Conservation (phyloP, 1,140 invertebrate genomes). For the Lepidurus arcticus region DNA sequence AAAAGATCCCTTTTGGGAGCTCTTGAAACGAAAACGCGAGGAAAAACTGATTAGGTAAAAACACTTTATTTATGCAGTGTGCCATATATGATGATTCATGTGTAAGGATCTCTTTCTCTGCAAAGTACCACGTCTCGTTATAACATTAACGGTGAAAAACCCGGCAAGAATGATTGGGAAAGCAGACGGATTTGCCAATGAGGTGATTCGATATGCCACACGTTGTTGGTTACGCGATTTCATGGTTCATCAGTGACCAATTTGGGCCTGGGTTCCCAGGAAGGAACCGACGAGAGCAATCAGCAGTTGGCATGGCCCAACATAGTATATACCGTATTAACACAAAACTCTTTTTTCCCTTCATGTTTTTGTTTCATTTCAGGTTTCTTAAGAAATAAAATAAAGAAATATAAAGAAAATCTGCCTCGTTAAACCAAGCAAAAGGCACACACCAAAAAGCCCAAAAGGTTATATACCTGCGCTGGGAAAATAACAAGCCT, state of each 20-base stretch:
- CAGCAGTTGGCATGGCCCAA: background rate
- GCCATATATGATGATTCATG: too few relatives aligned
- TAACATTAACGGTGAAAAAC: background rate
- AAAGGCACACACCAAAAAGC: background rate
- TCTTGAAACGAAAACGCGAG: too few relatives aligned
- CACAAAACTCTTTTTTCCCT: background rate
- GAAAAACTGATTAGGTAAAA: too few relatives aligned
- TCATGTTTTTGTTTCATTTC: background rate
- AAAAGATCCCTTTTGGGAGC: too few relatives aligned
- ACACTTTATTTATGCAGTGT: too few relatives aligned
- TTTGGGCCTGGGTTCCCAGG: background rate
- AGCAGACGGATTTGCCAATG: background rate
- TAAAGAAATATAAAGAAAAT: background rate
- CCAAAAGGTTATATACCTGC: background rate
- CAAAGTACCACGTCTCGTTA: background rate
- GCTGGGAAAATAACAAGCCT: background rate
- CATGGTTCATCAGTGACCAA: slow-evolving; percentile 14
- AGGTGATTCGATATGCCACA: background rate
- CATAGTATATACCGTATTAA: slow-evolving; percentile 11
- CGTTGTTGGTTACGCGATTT: slow-evolving; percentile 17
- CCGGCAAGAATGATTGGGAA: background rate
- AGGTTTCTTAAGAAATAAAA: background rate
- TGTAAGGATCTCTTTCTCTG: background rate
- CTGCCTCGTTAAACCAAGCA: background rate
- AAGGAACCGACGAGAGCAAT: background rate